Evolutionary conservation across 2,113 vertebrate species (phyloP).

Genomic region (Sitta europaea): DNA sequence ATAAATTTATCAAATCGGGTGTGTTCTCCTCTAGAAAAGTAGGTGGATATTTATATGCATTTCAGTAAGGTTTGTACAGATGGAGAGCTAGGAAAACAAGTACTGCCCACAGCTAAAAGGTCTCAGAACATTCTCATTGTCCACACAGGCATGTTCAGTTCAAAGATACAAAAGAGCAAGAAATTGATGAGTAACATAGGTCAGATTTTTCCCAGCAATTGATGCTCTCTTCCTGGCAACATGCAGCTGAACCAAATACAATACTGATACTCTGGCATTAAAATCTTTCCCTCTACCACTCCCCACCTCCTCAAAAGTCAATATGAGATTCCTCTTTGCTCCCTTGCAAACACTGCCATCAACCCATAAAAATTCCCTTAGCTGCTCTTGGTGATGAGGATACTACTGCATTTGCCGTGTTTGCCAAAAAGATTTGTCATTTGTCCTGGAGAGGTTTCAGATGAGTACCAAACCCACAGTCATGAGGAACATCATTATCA

Average conservation of each 20-base stretch:
- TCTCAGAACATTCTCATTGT: neutral
- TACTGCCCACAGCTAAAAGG: neutral
- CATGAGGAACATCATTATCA: neutral
- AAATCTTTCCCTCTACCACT: neutral
- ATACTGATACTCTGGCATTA: neutral
- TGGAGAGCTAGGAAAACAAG: neutral
- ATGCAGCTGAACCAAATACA: neutral
- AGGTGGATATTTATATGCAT: neutral
- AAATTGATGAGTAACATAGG: neutral
- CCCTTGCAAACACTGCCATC: neutral
- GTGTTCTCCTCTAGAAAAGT: neutral
- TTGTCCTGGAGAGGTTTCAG: neutral
- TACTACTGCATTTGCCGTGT: neutral
- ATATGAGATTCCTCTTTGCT: neutral
- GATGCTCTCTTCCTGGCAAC: neutral
- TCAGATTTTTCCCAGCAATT: neutral
- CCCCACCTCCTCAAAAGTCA: fast-evolving
- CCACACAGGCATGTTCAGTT: neutral
- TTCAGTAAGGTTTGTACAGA: neutral
- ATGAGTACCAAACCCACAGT: neutral
- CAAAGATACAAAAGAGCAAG: neutral
- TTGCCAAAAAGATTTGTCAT: neutral
- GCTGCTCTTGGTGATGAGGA: neutral
- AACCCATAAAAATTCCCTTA: neutral
- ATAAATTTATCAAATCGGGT: neutral